A percentile compares a stretch with the other conserved stretches of the same genome.
phyloP scores from a whole-genome alignment of 2,888 invertebrate species.

The Gryllus longicercus region DNA sequence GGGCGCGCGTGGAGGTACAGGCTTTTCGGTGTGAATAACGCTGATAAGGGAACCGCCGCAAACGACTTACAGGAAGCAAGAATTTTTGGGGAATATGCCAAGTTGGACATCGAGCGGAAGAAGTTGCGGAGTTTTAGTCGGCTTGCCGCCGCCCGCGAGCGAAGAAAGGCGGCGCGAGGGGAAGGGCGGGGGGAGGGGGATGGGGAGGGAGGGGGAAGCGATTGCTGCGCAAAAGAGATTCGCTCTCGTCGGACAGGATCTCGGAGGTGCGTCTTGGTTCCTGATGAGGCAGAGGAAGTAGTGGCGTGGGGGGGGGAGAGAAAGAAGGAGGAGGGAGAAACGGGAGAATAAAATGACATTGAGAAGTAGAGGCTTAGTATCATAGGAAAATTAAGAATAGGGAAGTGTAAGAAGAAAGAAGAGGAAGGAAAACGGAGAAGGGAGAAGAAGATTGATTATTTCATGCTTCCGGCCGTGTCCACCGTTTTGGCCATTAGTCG shows the following conservation, averaged over 20 bases:
- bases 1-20: not conserved
- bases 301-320: too few relatives aligned
- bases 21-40: constrained; percentile 6
- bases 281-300: too few relatives aligned
- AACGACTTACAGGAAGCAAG: constrained; percentile 17
- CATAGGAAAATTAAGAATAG: not conserved
- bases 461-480: too few relatives aligned
- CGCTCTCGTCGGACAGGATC: too few relatives aligned
- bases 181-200: too few relatives aligned
- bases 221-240: not conserved
- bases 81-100: constrained; percentile 17
- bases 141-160: too few relatives aligned
- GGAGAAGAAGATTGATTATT: too few relatives aligned
- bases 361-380: not conserved
- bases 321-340: not conserved
- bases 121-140: too few relatives aligned
- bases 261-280: too few relatives aligned
- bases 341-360: not conserved
- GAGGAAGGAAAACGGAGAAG: not conserved
- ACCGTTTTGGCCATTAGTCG: too few relatives aligned
- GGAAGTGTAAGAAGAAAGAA: not conserved
- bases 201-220: not conserved
- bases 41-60: not conserved
- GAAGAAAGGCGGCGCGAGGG: too few relatives aligned
- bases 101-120: not conserved